A percentile compares a stretch with the other conserved stretches of the same genome.
Evolutionary conservation across 2,888 invertebrate species (phyloP).

Genomic region (Chaetogeoica ovagalla): DNA sequence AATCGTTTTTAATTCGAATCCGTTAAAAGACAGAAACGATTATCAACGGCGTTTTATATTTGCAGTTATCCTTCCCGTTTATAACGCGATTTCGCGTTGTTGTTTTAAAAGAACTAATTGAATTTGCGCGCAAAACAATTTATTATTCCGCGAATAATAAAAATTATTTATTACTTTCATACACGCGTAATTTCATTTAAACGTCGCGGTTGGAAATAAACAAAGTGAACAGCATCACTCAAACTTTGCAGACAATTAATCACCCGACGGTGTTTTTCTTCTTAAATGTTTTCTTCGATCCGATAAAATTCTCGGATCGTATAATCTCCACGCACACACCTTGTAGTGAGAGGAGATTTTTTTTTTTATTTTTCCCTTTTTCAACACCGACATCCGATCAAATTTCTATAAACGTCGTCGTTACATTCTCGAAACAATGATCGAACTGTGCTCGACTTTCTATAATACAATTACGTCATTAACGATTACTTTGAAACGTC

Average conservation of each 20-base stretch:
- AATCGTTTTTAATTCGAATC: too few relatives aligned
- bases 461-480: background rate
- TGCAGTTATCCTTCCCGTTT: too few relatives aligned
- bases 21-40: too few relatives aligned
- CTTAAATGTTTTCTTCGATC: background rate
- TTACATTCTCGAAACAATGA: background rate
- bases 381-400: background rate
- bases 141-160: constrained; percentile 19
- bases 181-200: constrained; percentile 4
- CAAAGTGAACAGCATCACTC: background rate
- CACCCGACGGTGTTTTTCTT: background rate
- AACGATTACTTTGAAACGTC: constrained; percentile 8
- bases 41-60: too few relatives aligned
- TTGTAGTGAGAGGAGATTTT: background rate
- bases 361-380: background rate
- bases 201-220: background rate
- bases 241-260: constrained; percentile 19
- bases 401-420: background rate
- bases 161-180: constrained; percentile 1
- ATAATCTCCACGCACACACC: background rate
- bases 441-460: background rate
- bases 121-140: background rate
- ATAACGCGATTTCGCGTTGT: too few relatives aligned
- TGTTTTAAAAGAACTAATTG: background rate
- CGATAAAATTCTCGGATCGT: background rate